Conservation (phyloP, 2,113 vertebrate genomes). For the Laticauda laticaudata region DNA sequence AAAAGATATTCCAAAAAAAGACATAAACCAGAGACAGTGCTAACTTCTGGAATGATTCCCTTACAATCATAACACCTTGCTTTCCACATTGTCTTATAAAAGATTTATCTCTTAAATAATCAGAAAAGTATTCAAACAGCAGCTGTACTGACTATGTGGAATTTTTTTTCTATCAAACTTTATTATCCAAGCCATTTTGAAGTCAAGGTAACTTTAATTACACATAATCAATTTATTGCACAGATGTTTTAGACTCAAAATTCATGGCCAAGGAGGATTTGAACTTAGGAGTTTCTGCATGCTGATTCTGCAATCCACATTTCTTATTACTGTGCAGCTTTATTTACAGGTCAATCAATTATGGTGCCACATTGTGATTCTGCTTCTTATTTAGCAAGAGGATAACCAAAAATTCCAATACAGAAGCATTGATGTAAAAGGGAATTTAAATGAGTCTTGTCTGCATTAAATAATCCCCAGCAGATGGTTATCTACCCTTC, state of each 20-base stretch:
- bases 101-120: not conserved
- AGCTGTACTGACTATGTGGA: not conserved
- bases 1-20: not conserved
- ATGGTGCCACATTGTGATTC: not conserved
- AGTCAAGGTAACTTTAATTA: not conserved
- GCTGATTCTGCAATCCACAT: not conserved
- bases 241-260: not conserved
- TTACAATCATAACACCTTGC: not conserved
- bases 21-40: not conserved
- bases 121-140: not conserved
- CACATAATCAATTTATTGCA: not conserved
- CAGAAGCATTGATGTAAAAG: not conserved
- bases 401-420: not conserved
- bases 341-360: not conserved
- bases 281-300: not conserved
- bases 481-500: not conserved
- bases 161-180: not conserved
- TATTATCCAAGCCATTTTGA: not conserved
- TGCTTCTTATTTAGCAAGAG: not conserved
- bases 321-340: not conserved
- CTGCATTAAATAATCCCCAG: not conserved
- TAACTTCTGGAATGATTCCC: not conserved
- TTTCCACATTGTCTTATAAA: not conserved
- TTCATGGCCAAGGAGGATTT: not conserved
- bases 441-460: not conserved